Conservation (phyloP, 2,797 vertebrate species). For the Pelodytes ibericus region DNA sequence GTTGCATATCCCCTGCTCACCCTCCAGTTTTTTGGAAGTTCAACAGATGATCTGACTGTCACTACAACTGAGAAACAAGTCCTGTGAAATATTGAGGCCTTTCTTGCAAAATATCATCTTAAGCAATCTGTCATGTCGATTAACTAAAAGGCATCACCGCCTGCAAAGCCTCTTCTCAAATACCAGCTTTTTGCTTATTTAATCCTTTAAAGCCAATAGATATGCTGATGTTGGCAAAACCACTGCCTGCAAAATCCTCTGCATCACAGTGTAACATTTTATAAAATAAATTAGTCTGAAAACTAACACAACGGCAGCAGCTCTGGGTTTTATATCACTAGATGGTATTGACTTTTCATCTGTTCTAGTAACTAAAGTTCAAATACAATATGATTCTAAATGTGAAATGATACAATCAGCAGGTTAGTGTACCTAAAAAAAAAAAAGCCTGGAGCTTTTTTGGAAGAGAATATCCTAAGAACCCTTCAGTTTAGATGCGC, state of each 20-base stretch:
- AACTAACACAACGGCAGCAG: background rate
- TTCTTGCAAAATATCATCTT: background rate
- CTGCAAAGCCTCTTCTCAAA: background rate
- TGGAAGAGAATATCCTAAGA: too few species aligned
- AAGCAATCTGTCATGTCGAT: background rate
- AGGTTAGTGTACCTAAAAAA: background rate
- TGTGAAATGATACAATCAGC: background rate
- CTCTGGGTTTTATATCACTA: background rate
- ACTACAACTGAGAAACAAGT: background rate
- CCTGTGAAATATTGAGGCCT: background rate
- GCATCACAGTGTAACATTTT: background rate
- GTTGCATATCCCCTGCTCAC: too few species aligned
- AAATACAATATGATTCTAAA: background rate
- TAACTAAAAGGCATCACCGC: conserved; percentile 9
- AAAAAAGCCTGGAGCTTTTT: too few species aligned
- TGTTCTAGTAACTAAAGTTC: background rate
- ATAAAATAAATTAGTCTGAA: background rate
- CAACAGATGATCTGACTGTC: background rate
- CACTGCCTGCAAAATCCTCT: background rate
- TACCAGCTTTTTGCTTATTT: conserved; percentile 1
- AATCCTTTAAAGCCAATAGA: background rate
- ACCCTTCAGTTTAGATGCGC: too few species aligned
- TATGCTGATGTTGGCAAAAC: conserved; percentile 4
- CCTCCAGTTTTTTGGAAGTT: background rate
- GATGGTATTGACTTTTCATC: background rate